Conservation (phyloP, 2,888 invertebrate genomes). For the Drosophila demipolita region DNA sequence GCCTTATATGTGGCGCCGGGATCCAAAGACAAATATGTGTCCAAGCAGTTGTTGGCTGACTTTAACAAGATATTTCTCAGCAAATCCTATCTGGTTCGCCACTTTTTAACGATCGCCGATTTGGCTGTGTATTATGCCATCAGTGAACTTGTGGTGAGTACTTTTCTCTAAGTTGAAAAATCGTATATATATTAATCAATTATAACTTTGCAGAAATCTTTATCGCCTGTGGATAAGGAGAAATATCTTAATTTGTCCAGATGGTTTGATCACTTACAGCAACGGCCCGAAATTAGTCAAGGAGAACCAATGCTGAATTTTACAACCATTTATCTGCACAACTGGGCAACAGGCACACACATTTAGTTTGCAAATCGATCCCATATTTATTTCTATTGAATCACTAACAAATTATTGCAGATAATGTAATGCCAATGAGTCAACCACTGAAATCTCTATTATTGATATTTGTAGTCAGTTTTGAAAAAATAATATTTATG, state of each 20-base stretch:
- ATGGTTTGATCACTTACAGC: slow-evolving; percentile 92
- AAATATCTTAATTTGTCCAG: slow-evolving; percentile 89
- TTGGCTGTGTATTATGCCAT: slow-evolving; percentile 89
- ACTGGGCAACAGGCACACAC: slow-evolving; percentile 85
- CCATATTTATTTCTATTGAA: slow-evolving; percentile 71
- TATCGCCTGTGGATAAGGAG: slow-evolving; percentile 89
- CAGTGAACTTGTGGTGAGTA: slow-evolving; percentile 88
- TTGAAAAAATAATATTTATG: slow-evolving; percentile 35
- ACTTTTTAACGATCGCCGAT: slow-evolving; percentile 88
- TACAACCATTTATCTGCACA: slow-evolving; percentile 84
- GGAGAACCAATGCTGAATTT: slow-evolving; percentile 82
- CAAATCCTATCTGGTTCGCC: slow-evolving; percentile 87
- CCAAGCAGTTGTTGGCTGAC: slow-evolving; percentile 84
- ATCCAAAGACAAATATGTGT: slow-evolving; percentile 80
- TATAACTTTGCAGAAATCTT: slow-evolving; percentile 86
- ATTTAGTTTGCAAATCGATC: slow-evolving; percentile 62
- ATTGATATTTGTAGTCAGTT: slow-evolving; percentile 57
- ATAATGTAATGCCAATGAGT: slow-evolving; percentile 66
- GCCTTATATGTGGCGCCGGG: slow-evolving; percentile 84
- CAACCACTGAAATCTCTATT: slow-evolving; percentile 58
- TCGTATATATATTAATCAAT: background rate
- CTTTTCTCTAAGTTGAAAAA: background rate
- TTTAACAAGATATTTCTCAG: slow-evolving; percentile 86
- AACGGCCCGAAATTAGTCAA: slow-evolving; percentile 87
- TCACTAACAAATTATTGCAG: slow-evolving; percentile 37